Percentiles rank a stretch among this genome's conserved stretches.
phyloP scores from a whole-genome alignment of 2,888 invertebrate genomes.

The Helleia helle region DNA sequence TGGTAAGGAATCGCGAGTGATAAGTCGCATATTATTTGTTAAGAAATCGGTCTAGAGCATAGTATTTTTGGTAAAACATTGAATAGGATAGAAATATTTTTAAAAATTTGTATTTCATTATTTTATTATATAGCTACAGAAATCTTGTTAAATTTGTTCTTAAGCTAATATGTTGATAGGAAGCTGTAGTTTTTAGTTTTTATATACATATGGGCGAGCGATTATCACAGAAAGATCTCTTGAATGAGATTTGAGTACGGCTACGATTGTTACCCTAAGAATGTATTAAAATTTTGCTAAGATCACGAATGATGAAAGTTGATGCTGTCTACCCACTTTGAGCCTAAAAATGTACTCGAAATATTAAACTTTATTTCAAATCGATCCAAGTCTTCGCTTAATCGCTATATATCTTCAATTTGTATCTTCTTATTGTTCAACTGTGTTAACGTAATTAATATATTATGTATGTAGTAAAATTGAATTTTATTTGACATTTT shows the following conservation, averaged over 20 bases:
- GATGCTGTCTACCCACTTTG: conserved; percentile 4
- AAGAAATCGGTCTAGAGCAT: background rate
- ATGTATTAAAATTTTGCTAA: background rate
- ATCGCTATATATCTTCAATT: background rate
- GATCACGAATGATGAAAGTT: background rate
- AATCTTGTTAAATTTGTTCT: background rate
- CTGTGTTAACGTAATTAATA: background rate
- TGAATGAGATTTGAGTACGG: background rate
- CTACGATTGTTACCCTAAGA: background rate
- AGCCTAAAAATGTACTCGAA: no score
- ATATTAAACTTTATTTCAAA: background rate
- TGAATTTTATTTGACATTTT: no score
- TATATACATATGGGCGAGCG: background rate
- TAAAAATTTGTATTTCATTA: background rate
- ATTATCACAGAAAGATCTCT: background rate
- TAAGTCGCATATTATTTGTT: conserved; percentile 2
- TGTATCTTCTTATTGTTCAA: background rate
- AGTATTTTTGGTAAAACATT: background rate
- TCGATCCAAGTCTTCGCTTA: background rate
- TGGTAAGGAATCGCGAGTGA: background rate
- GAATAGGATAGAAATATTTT: background rate
- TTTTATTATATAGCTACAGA: background rate
- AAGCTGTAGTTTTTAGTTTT: background rate
- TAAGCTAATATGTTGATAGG: background rate
- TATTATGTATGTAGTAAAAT: no score